phyloP scores from a whole-genome alignment of 2,888 invertebrate species.

The Nemurella pictetii region DNA sequence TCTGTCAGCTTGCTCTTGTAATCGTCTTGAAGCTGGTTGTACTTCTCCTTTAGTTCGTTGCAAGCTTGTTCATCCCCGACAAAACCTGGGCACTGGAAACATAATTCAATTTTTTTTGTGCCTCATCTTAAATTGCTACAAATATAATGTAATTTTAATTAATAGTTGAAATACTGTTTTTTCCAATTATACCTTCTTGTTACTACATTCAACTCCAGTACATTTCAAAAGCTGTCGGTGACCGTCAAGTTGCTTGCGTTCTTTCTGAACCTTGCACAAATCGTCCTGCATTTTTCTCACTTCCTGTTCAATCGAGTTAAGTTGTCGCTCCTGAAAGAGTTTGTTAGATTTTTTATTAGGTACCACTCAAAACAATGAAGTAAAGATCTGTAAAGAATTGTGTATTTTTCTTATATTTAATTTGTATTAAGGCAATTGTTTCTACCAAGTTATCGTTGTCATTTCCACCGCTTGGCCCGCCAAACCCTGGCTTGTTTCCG shows the following conservation, averaged over 20 bases:
- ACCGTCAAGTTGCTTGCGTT: conserved; percentile 57
- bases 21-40: conserved; percentile 65
- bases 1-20: conserved; percentile 70
- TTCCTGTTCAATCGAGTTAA: conserved; percentile 62
- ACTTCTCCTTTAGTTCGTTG: conserved; percentile 62
- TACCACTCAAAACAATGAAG: neutral
- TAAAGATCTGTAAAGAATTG: neutral
- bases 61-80: conserved; percentile 58
- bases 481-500: neutral
- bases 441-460: neutral
- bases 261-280: conserved; percentile 56
- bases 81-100: neutral
- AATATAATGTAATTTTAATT: neutral
- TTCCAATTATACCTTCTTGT: neutral
- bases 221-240: conserved; percentile 51
- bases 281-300: conserved; percentile 60
- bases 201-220: conserved; percentile 45
- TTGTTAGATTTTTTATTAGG: neutral
- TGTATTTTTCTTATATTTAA: neutral
- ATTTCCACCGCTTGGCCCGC: neutral
- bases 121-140: neutral
- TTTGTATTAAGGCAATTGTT: too few species aligned
- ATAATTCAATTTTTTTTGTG: neutral
- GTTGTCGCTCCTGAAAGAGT: conserved; percentile 60
- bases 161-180: too few species aligned